Evolutionary conservation across 2,113 vertebrate species (phyloP).

Genomic region (Hyperopisus bebe): DNA sequence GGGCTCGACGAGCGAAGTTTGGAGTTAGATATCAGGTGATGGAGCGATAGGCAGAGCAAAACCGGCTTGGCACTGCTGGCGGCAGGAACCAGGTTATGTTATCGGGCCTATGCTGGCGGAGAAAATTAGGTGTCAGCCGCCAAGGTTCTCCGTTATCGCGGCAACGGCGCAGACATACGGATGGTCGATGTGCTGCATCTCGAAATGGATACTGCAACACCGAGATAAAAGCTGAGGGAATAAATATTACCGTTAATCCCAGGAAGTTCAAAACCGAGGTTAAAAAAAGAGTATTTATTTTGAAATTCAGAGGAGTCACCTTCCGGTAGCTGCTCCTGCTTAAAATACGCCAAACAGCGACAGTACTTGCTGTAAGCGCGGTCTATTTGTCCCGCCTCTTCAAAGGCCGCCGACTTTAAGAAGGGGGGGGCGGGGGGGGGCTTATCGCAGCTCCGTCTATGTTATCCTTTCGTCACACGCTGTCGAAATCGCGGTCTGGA

Average conservation of each 20-base stretch:
- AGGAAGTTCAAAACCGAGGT: not conserved
- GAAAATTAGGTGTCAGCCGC: slow-evolving; percentile 21
- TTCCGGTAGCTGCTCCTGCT: not conserved
- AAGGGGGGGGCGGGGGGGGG: slow-evolving; percentile 26
- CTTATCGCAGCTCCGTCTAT: slow-evolving; percentile 53
- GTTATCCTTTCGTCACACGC: slow-evolving; percentile 49
- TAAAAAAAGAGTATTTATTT: not conserved
- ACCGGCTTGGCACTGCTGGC: not conserved
- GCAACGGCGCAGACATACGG: not conserved
- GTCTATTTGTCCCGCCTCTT: slow-evolving; percentile 32
- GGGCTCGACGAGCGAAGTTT: not conserved
- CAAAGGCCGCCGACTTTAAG: slow-evolving; percentile 45
- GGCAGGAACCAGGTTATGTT: not conserved
- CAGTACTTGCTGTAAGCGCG: not conserved
- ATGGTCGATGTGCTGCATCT: not conserved
- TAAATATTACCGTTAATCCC: not conserved
- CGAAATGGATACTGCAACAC: not conserved
- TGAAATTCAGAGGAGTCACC: not conserved
- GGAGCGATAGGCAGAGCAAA: not conserved
- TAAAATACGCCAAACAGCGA: not conserved
- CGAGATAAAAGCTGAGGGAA: not conserved
- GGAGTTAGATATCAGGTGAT: not conserved
- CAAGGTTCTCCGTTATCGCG: not conserved
- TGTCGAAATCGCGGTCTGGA: slow-evolving; percentile 54
- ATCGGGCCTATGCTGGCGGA: not conserved